Conservation (phyloP, 1,140 invertebrate genomes). For the Papilio glaucus region DNA sequence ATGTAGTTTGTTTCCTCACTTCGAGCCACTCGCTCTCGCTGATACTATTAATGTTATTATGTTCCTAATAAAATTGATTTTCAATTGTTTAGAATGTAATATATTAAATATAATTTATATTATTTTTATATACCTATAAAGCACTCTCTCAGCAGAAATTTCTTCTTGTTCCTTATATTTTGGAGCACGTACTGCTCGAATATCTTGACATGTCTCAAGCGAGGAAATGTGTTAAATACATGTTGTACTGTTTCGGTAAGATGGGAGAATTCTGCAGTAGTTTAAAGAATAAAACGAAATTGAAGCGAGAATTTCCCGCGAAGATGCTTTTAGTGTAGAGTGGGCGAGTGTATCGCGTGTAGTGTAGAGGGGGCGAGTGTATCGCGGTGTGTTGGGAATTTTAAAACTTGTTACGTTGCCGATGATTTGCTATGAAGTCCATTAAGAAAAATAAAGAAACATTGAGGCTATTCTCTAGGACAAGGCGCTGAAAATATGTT, state of each 20-base stretch:
- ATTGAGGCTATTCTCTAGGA: not conserved
- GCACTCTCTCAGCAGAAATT: too few relatives aligned
- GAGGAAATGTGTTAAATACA: constrained; percentile 11
- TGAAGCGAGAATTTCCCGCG: not conserved
- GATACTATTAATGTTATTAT: too few relatives aligned
- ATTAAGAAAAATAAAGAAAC: not conserved
- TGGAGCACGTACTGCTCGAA: not conserved
- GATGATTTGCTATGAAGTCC: not conserved
- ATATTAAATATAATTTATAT: too few relatives aligned
- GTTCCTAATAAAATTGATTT: too few relatives aligned
- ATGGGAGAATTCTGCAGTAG: not conserved
- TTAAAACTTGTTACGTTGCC: not conserved
- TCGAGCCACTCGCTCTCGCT: too few relatives aligned
- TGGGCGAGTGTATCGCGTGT: not conserved
- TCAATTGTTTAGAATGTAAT: too few relatives aligned
- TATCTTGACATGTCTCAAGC: not conserved
- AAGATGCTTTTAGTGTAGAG: not conserved
- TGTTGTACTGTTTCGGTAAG: constrained; percentile 1
- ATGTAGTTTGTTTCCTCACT: too few relatives aligned
- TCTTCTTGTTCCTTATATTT: too few relatives aligned
- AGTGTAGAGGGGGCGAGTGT: not conserved
- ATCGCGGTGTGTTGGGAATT: not conserved
- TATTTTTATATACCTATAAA: too few relatives aligned
- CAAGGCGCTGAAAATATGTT: not conserved
- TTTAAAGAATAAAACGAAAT: constrained; percentile 4